A percentile compares a stretch with the other conserved stretches of the same genome.
These are phyloP conservation scores for Junonia oenone DNA, from an alignment of 2,888 invertebrate species.

Conservation along the genomic window DNA sequence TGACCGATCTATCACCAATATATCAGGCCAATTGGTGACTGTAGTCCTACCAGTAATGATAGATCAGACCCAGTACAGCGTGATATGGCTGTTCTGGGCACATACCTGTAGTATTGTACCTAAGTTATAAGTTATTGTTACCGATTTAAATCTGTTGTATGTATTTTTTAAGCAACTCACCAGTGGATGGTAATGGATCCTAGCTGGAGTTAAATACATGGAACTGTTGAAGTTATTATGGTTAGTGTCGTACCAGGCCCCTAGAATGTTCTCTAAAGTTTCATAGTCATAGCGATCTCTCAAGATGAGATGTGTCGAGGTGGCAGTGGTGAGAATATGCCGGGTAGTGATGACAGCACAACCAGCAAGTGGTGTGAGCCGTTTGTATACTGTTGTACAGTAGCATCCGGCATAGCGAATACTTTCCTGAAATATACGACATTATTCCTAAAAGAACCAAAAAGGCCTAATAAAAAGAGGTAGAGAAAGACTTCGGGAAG, in stretches of 20 bases:
- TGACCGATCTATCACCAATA: too few species aligned
- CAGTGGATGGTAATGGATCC: conserved; percentile 48
- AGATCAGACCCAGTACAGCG: too few species aligned
- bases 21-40: too few species aligned
- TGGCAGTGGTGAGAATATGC: conserved; percentile 50
- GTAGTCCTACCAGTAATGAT: too few species aligned
- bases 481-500: too few species aligned
- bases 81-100: too few species aligned
- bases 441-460: too few species aligned
- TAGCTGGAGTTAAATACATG: conserved; percentile 38
- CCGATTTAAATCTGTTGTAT: too few species aligned
- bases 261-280: conserved; percentile 37
- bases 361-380: conserved; percentile 32
- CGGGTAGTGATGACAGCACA: conserved; percentile 47
- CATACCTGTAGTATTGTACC: too few species aligned
- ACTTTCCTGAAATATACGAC: conserved; percentile 37
- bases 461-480: too few species aligned
- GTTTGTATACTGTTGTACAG: conserved; percentile 44
- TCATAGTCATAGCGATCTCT: conserved; percentile 25
- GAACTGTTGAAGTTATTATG: conserved; percentile 35
- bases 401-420: conserved; percentile 37
- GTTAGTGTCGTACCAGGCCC: conserved; percentile 47
- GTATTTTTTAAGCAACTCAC: too few species aligned
- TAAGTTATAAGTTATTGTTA: too few species aligned
- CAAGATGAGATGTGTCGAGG: conserved; percentile 43